phyloP scores from a whole-genome alignment of 1,140 invertebrate genomes.

The Formica exsecta region DNA sequence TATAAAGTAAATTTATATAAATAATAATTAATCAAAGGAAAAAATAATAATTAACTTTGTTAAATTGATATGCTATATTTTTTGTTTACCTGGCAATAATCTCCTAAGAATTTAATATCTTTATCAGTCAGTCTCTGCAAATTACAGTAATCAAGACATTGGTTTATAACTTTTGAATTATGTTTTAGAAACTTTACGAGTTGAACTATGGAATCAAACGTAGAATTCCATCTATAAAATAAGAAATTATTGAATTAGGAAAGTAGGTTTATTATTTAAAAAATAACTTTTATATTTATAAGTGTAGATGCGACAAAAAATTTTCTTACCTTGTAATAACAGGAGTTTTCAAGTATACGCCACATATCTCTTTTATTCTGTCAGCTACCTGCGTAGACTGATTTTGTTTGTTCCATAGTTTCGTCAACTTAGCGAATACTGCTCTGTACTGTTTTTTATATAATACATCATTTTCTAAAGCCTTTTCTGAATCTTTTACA shows the following conservation, averaged over 20 bases:
- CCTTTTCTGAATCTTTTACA: conserved; percentile 2
- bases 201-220: background rate
- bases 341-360: background rate
- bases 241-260: too few relatives aligned
- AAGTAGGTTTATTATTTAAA: too few relatives aligned
- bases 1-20: background rate
- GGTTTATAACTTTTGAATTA: background rate
- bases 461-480: background rate
- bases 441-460: conserved; percentile 4
- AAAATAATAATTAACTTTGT: too few relatives aligned
- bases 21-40: background rate
- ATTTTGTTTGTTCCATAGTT: conserved; percentile 13
- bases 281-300: background rate
- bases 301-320: background rate
- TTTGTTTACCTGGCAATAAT: background rate
- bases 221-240: conserved; percentile 22
- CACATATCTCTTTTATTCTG: background rate
- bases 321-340: background rate
- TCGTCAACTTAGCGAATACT: background rate
- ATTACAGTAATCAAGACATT: background rate
- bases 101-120: background rate
- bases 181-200: background rate
- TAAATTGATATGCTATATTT: background rate
- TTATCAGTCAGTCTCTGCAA: background rate
- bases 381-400: background rate